These are phyloP conservation scores for Kryptolebias ocellatus DNA, from an alignment of 2,797 vertebrate species.

Conservation along the genomic window DNA sequence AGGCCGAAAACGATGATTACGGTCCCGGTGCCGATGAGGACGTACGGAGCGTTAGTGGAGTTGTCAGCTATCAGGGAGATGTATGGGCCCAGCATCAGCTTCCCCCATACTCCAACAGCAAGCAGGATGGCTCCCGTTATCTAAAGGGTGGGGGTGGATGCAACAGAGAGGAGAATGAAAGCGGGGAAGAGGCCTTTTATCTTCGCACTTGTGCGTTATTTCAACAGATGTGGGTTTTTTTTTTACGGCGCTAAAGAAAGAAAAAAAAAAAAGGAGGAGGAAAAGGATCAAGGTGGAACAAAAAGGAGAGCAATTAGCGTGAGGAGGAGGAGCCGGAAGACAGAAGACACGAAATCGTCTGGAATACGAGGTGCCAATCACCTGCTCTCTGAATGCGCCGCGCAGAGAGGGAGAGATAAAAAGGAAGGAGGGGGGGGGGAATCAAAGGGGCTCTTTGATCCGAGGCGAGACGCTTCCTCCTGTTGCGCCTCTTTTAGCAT, in stretches of 20 bases:
- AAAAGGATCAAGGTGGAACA: constrained; percentile 66
- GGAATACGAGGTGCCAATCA: constrained; percentile 61
- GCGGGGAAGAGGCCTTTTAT: constrained; percentile 48
- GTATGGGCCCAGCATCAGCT: constrained; percentile 95
- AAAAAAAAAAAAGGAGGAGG: constrained; percentile 17
- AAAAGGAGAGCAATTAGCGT: constrained; percentile 68
- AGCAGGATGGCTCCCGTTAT: constrained; percentile 98
- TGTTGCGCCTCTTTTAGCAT: constrained; percentile 80
- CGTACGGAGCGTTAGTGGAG: constrained; percentile 97
- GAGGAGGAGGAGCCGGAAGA: constrained; percentile 57
- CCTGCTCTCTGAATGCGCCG: constrained; percentile 62
- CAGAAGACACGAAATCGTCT: constrained; percentile 57
- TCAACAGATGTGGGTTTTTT: constrained; percentile 40
- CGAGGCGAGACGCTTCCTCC: constrained; percentile 72
- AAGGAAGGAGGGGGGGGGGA: constrained; percentile 43
- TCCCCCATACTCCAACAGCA: constrained; percentile 97
- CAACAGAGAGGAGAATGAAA: constrained; percentile 40
- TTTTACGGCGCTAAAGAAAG: constrained; percentile 17
- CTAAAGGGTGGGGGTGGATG: constrained; percentile 72
- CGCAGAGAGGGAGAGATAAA: constrained; percentile 15
- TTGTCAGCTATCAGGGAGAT: constrained; percentile 98
- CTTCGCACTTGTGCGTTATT: constrained; percentile 41
- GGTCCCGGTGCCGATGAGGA: constrained; percentile 96
- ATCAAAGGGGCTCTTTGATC: constrained; percentile 80
- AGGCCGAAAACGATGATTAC: constrained; percentile 98